Conservation (phyloP, 2,888 invertebrate genomes). For the Ceramica pisi region DNA sequence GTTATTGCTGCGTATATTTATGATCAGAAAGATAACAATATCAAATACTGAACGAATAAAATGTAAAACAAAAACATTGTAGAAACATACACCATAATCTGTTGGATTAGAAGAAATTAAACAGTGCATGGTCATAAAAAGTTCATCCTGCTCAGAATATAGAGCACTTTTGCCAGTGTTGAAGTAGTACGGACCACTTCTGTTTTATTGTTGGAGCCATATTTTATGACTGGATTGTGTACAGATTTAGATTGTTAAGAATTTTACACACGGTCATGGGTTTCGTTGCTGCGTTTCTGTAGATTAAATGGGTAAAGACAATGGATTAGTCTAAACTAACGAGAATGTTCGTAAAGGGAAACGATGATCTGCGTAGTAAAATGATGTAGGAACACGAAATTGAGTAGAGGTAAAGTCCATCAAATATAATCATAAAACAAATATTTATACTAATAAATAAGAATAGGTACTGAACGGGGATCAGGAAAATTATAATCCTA, state of each 20-base stretch:
- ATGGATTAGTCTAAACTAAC: not conserved
- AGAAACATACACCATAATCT: slow-evolving; percentile 67
- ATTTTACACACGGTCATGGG: slow-evolving; percentile 56
- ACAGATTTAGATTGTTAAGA: slow-evolving; percentile 83
- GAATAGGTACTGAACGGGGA: not conserved
- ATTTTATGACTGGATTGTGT: slow-evolving; percentile 91
- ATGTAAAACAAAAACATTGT: slow-evolving; percentile 48
- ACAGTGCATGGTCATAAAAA: slow-evolving; percentile 82
- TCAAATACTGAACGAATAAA: slow-evolving; percentile 49
- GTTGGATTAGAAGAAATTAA: slow-evolving; percentile 82
- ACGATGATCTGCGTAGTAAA: not conserved
- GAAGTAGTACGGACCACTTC: slow-evolving; percentile 88
- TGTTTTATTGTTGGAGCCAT: slow-evolving; percentile 90
- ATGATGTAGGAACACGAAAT: not conserved
- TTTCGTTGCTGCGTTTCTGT: slow-evolving; percentile 25
- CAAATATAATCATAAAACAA: not conserved
- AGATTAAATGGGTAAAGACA: not conserved
- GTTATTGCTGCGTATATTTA: slow-evolving; percentile 24
- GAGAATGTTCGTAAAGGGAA: not conserved
- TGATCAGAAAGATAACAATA: slow-evolving; percentile 39
- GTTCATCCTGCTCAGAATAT: slow-evolving; percentile 85
- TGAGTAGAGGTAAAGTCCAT: not conserved
- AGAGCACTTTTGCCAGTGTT: slow-evolving; percentile 85
- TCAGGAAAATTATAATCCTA: not conserved
- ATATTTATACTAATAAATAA: not conserved